phyloP scores from a whole-genome alignment of 2,113 vertebrate species.

The Corvus cornix region DNA sequence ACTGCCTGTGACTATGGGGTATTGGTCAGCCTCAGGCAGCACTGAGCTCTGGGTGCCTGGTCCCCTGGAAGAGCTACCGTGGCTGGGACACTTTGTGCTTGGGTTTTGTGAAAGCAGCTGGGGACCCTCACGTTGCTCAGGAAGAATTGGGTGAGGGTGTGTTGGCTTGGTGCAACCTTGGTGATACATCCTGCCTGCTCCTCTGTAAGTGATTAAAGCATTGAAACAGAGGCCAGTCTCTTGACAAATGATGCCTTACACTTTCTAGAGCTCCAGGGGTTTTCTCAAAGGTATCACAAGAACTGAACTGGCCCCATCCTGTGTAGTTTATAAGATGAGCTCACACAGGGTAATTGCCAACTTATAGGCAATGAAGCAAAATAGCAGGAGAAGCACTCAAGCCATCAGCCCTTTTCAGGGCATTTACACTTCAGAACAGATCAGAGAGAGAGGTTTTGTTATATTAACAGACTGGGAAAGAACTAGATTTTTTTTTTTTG shows the following conservation, averaged over 20 bases:
- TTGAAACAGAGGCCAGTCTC: background rate
- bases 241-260: background rate
- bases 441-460: background rate
- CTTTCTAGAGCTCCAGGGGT: background rate
- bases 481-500: background rate
- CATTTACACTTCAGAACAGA: background rate
- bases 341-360: background rate
- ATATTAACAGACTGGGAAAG: background rate
- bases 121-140: accelerated
- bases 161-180: background rate
- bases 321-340: background rate
- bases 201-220: background rate
- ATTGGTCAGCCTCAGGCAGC: background rate
- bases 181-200: background rate
- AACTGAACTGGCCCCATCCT: background rate
- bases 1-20: background rate
- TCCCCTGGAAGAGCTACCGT: accelerated
- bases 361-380: accelerated
- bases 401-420: background rate
- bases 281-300: background rate
- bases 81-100: background rate
- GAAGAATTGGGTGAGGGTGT: background rate
- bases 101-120: background rate
- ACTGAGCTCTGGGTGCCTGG: background rate
- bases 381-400: background rate